phyloP scores from a whole-genome alignment of 2,797 vertebrate species.

The Sebastes taczanowskii region DNA sequence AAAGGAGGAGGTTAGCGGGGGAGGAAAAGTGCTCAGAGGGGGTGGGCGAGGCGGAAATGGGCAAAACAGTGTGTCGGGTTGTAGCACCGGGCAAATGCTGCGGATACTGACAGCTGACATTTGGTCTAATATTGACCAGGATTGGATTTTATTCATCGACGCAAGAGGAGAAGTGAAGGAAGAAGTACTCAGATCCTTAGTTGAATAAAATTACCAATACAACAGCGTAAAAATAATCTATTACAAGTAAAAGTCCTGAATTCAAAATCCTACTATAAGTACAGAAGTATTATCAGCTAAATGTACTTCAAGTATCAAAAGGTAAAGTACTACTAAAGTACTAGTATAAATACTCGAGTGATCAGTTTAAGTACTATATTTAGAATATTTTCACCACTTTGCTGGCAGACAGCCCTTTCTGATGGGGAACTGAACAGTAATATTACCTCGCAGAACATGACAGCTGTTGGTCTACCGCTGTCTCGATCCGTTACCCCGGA shows the following conservation, averaged over 20 bases:
- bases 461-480: not conserved
- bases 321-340: too few relatives aligned
- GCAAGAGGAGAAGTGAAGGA: not conserved
- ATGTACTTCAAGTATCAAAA: not conserved
- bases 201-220: not conserved
- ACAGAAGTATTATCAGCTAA: not conserved
- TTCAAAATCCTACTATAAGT: not conserved
- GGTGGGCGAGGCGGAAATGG: not conserved
- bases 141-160: not conserved
- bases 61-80: not conserved
- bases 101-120: not conserved
- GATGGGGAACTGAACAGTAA: not conserved
- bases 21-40: not conserved
- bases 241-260: not conserved
- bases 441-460: too few relatives aligned
- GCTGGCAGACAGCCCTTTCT: too few relatives aligned
- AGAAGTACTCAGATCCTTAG: not conserved
- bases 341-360: too few relatives aligned
- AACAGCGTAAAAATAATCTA: fast-evolving
- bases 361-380: too few relatives aligned
- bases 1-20: not conserved
- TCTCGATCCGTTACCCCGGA: not conserved
- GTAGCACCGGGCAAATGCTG: not conserved
- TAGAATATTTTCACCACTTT: too few relatives aligned
- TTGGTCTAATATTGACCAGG: not conserved